phyloP scores from a whole-genome alignment of 2,888 invertebrate species.

The Apotomis betuletana region DNA sequence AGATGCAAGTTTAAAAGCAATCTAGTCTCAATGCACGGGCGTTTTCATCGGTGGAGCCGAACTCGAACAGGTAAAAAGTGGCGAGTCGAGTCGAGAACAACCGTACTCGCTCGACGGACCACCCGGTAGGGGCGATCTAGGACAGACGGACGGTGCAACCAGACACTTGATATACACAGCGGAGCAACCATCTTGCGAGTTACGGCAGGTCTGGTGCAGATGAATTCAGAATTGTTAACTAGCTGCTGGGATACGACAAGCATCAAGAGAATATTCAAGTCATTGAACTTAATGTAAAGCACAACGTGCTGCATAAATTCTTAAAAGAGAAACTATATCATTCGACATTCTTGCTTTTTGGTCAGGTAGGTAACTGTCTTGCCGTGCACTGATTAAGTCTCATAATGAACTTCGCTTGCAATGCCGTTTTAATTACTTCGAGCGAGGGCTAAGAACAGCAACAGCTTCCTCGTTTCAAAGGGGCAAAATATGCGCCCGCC shows the following conservation, averaged over 20 bases:
- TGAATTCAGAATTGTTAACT: constrained; percentile 8
- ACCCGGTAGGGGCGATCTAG: constrained; percentile 56
- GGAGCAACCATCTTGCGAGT: constrained; percentile 23
- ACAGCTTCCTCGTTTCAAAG: constrained; percentile 49
- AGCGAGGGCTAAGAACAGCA: constrained; percentile 50
- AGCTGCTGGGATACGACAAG: constrained; percentile 1
- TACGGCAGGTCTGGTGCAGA: constrained; percentile 29
- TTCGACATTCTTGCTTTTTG: constrained; percentile 59
- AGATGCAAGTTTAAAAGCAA: constrained; percentile 51
- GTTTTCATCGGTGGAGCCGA: constrained; percentile 42
- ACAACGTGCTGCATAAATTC: constrained; percentile 48
- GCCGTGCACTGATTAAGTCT: constrained; percentile 75
- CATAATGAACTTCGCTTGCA: constrained; percentile 71
- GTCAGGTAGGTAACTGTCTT: constrained; percentile 66
- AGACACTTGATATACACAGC: constrained; percentile 28
- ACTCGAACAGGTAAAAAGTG: constrained; percentile 53
- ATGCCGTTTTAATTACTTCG: constrained; percentile 73
- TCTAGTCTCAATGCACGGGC: constrained; percentile 48
- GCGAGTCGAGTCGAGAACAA: constrained; percentile 58
- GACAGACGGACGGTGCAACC: constrained; percentile 38
- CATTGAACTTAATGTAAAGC: constrained; percentile 33
- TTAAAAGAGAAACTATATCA: constrained; percentile 62
- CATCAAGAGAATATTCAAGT: constrained; percentile 5
- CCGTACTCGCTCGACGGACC: constrained; percentile 51
- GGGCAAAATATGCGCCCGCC: constrained; percentile 49